Evolutionary conservation across 2,113 vertebrate species (phyloP).

Genomic region (Eleginops maclovinus): DNA sequence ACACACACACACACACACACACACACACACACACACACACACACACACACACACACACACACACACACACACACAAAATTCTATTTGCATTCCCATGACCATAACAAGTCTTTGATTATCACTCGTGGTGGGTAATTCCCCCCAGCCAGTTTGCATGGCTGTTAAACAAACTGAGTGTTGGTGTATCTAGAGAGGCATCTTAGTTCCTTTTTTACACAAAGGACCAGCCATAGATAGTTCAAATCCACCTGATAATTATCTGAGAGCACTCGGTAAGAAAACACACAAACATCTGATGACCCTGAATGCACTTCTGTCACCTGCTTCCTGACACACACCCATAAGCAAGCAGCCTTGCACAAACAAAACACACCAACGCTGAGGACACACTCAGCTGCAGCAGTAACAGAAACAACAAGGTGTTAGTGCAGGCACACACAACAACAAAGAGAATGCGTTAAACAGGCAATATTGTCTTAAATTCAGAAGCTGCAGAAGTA

Average conservation of each 20-base stretch:
- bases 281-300: constrained; percentile 48
- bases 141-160: constrained; percentile 73
- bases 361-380: constrained; percentile 39
- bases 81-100: constrained; percentile 78
- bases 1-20: constrained; percentile 27
- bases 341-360: constrained; percentile 13
- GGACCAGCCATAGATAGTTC: constrained; percentile 47
- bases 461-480: constrained; percentile 40
- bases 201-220: constrained; percentile 73
- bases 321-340: constrained; percentile 47
- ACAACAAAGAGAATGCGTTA: constrained; percentile 73
- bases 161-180: constrained; percentile 76
- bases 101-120: constrained; percentile 78
- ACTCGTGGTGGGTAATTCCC: constrained; percentile 73
- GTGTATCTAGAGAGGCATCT: constrained; percentile 69
- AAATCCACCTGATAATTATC: constrained; percentile 42
- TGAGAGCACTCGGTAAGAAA: constrained; percentile 26
- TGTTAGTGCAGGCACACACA: background rate
- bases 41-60: constrained; percentile 9
- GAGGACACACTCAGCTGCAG: background rate
- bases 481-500: constrained; percentile 53
- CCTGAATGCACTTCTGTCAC: constrained; percentile 40
- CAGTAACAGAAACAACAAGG: constrained; percentile 33
- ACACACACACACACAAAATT: constrained; percentile 30
- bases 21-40: constrained; percentile 5